A percentile compares a stretch with the other conserved stretches of the same genome.
These are phyloP conservation scores for Perca fluviatilis DNA, from an alignment of 2,113 vertebrate genomes.

Conservation along the genomic window DNA sequence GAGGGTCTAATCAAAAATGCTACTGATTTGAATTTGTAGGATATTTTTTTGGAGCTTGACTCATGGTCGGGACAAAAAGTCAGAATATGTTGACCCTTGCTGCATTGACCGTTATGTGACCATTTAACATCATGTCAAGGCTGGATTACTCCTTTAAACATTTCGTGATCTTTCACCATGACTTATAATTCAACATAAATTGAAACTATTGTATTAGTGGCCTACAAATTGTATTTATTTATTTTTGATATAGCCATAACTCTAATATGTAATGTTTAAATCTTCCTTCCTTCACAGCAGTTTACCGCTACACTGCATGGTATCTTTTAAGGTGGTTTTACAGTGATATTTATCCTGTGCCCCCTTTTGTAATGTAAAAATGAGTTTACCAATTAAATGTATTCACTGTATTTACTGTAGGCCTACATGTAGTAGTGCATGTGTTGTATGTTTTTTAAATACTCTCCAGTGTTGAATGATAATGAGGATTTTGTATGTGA, in stretches of 20 bases:
- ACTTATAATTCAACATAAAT: neutral
- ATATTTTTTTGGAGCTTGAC: slow-evolving; percentile 12
- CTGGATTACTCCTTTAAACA: neutral
- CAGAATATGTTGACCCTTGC: neutral
- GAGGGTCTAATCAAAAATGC: neutral
- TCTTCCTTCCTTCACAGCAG: neutral
- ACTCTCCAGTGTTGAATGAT: neutral
- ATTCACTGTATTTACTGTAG: neutral
- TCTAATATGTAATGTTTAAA: neutral
- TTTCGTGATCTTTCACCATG: neutral
- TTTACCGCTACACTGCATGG: neutral
- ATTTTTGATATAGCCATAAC: neutral
- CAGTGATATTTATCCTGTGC: neutral
- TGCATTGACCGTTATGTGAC: neutral
- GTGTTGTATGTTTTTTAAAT: neutral
- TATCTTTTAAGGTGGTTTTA: neutral
- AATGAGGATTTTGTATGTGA: neutral
- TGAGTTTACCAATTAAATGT: neutral
- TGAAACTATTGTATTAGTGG: neutral
- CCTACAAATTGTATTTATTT: neutral
- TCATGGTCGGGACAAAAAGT: neutral
- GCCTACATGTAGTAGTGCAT: neutral
- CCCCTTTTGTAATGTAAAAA: neutral
- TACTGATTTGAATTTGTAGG: neutral
- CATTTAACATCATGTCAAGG: neutral